Evolutionary conservation across 2,888 invertebrate genomes (phyloP), one percentile per base, ranked within the genome.

Genomic region (Leptodirus hochenwartii): DNA sequence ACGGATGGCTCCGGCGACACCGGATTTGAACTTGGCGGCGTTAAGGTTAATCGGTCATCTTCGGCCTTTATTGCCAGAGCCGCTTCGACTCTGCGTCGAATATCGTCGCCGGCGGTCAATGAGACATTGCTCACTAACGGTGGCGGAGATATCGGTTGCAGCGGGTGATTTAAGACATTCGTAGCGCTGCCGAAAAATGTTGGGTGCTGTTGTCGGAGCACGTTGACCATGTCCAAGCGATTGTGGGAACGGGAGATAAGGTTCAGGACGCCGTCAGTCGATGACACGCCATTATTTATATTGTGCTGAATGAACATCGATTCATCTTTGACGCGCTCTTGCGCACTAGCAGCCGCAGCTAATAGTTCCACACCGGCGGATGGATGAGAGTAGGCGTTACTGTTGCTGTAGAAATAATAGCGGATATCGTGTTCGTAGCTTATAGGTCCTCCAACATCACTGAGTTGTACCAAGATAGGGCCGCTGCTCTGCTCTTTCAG

Each of bases 1-100:
- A 20, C 20, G 3, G 50, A 47, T 2, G 51, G 50, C 2, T 48
- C 50, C 5, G 64, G 63, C 32, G 63, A 61, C 2, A 61, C 61
- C 1, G 66, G 62, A 41, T 66, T 66, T 30, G 64, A 64, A 39
- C 62, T 62, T 4, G 70, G 65, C 2, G 78, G 69, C 5, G 68
- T 65, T 3, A 64, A 44, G 11, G 60, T 52, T 2, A 56, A 56
- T 29, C 60, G 58, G 23, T 56, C 58, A 30, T 62, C 62, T 20
- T 62, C 63, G 1, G 56, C 64, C 5, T 62, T 64, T 1, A 58
- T 59, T 5, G 65, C 66, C 17, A 69, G 49, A 1, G 67, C 69
- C 1, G 70, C 72, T 47, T 72, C 72, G 3, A 72, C 69, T 30
- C 68, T 59, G 27, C 64, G 56, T 17, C 71, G 58, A 8, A 71